Evolutionary conservation across 2,797 vertebrate species (phyloP), one percentile per base, ranked within the genome.

Genomic region (Thalassophryne amazonica): DNA sequence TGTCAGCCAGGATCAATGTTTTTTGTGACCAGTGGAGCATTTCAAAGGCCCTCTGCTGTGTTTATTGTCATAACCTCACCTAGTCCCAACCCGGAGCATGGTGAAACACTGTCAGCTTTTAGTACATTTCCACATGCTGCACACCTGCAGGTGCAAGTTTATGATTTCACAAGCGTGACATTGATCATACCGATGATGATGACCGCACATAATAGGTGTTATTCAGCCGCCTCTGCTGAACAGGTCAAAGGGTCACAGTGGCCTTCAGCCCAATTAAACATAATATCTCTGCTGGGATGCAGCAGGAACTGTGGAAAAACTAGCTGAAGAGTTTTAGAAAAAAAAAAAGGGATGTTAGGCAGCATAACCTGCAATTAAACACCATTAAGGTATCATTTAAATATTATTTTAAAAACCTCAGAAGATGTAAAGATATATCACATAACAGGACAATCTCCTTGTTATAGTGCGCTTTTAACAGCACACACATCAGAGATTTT

Each of bases 61-160:
- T 88, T 87, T 88, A 81, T 72, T 67, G 76, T 83, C 60, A 80
- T 30, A 86, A 87, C 83, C 63, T 86, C 64, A 86, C 81, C 78
- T 68, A 69, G 55, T 50, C 48, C 38, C 71, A 76, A 79, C 69
- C 70, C 62, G 69, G 61, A 73, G 64, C 67, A 45, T 50, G 28
- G 65, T 56, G 43, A 80, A 74, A 76, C 48, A 38, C 38, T 3
- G 14, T n/a, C n/a, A 56, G 46, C 50, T 51, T 63, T 67, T 65
- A 60, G 82, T 87, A 86, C 71, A 81, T 84, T 85, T 85, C 81
- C 83, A 86, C 57, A 70, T 61, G 35, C 73, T 46, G 47, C 53
- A 68, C 65, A 70, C 73, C 80, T 82, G 73, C 81, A 85, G 83
- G 59, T 60, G 43, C 58, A 76, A 76, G 55, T 80, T 83, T 85